phyloP scores from a whole-genome alignment of 2,888 invertebrate genomes.

The Subacronicta megacephala region DNA sequence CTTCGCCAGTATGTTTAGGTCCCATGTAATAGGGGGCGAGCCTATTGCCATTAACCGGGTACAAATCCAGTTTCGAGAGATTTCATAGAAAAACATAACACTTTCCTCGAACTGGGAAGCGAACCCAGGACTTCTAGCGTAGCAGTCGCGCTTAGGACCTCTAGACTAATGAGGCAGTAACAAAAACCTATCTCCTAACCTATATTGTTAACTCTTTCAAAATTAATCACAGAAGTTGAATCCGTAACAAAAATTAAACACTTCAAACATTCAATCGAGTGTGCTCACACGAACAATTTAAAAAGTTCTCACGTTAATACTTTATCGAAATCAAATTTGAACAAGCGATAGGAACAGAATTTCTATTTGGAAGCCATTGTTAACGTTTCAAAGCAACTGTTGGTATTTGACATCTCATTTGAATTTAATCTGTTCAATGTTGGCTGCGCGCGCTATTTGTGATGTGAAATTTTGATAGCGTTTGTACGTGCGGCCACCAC shows the following conservation, averaged over 20 bases:
- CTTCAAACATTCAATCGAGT: slow-evolving; percentile 1
- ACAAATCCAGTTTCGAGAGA: too few species aligned
- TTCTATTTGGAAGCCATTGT: slow-evolving; percentile 50
- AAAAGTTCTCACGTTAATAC: slow-evolving; percentile 21
- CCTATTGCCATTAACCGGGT: too few species aligned
- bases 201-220: neutral
- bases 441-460: slow-evolving; percentile 49
- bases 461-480: slow-evolving; percentile 48
- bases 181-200: too few species aligned
- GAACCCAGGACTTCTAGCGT: too few species aligned
- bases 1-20: too few species aligned
- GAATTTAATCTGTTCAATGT: slow-evolving; percentile 57
- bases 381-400: slow-evolving; percentile 54
- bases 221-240: neutral
- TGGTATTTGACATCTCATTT: slow-evolving; percentile 59
- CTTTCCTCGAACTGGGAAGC: too few species aligned
- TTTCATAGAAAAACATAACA: too few species aligned
- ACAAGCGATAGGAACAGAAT: slow-evolving; percentile 41
- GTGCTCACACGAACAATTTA: slow-evolving; percentile 12
- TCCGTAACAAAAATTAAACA: neutral
- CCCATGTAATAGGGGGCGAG: too few species aligned
- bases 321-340: slow-evolving; percentile 29
- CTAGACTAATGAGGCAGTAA: too few species aligned
- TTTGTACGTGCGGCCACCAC: slow-evolving; percentile 29
- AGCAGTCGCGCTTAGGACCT: too few species aligned